phyloP scores from a whole-genome alignment of 2,113 vertebrate species.

The Osmerus mordax region DNA sequence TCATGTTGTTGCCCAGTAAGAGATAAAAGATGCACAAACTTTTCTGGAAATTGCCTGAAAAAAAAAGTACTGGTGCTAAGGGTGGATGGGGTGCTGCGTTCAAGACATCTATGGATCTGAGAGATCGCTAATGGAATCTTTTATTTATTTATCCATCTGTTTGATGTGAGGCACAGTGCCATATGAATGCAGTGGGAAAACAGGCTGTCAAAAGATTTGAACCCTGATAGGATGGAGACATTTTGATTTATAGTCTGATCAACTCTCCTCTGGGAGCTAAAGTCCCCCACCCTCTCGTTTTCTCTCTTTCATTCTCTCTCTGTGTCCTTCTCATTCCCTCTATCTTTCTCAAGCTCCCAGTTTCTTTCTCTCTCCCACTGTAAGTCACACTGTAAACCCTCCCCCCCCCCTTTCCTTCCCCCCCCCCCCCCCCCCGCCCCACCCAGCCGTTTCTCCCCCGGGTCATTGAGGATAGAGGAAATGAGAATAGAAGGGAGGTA shows the following conservation, averaged over 20 bases:
- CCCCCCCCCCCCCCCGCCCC: conserved; percentile 6
- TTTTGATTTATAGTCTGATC: conserved; percentile 70
- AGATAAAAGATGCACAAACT: no score
- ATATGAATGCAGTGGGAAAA: conserved; percentile 47
- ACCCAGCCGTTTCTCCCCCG: conserved; percentile 31
- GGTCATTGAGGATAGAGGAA: neutral
- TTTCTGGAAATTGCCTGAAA: neutral
- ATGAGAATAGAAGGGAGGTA: neutral
- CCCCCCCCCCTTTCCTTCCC: conserved; percentile 1
- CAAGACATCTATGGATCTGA: conserved; percentile 24
- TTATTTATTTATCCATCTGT: conserved; percentile 40
- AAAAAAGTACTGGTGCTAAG: conserved; percentile 9
- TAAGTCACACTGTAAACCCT: neutral
- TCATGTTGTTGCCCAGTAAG: no score
- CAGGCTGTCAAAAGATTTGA: conserved; percentile 69
- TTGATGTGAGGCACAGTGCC: conserved; percentile 55
- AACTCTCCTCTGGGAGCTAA: conserved; percentile 43
- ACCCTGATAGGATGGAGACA: conserved; percentile 52
- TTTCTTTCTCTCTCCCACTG: neutral
- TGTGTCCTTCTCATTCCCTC: conserved; percentile 5
- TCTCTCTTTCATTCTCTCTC: conserved; percentile 12
- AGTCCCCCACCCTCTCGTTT: conserved; percentile 24
- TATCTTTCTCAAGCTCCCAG: neutral
- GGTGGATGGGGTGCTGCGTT: conserved; percentile 26
- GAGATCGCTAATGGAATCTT: conserved; percentile 42